These are phyloP conservation scores for Leptobrachium leishanense DNA, from an alignment of 2,113 vertebrate genomes.

Conservation along the genomic window DNA sequence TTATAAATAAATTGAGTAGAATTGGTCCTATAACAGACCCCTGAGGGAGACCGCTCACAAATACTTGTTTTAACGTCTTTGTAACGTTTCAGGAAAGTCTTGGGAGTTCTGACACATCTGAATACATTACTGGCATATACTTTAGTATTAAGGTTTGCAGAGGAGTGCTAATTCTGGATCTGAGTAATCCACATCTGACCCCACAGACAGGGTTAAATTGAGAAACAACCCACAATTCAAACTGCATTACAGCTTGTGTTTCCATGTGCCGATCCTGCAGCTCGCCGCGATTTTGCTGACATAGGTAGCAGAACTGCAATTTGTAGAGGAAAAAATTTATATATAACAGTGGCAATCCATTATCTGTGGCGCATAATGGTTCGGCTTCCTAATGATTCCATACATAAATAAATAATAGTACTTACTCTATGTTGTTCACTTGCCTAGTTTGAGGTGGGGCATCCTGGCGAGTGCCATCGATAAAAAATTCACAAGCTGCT, in stretches of 20 bases:
- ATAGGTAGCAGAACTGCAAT: constrained; percentile 13
- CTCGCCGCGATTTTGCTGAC: background rate
- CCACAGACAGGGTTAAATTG: no score
- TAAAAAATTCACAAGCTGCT: constrained; percentile 56
- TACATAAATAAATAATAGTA: constrained; percentile 48
- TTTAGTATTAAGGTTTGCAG: no score
- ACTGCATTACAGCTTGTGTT: background rate
- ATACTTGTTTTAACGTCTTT: no score
- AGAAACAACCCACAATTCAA: no score
- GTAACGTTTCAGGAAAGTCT: no score
- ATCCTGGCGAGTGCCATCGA: constrained; percentile 54
- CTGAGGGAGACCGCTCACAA: no score
- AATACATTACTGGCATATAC: no score
- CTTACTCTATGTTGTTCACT: constrained; percentile 38
- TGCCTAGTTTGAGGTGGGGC: constrained; percentile 51
- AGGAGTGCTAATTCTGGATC: no score
- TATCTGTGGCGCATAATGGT: constrained; percentile 39
- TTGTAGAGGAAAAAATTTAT: background rate
- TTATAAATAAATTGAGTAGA: no score
- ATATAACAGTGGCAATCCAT: constrained; percentile 34
- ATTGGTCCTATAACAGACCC: no score
- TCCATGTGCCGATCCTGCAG: background rate
- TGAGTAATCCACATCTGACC: no score
- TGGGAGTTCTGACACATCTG: no score
- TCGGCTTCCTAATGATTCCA: constrained; percentile 41